Base-by-base conservation (phyloP, 2,797 vertebrate genomes). In the Delichon dasypus region DNA sequence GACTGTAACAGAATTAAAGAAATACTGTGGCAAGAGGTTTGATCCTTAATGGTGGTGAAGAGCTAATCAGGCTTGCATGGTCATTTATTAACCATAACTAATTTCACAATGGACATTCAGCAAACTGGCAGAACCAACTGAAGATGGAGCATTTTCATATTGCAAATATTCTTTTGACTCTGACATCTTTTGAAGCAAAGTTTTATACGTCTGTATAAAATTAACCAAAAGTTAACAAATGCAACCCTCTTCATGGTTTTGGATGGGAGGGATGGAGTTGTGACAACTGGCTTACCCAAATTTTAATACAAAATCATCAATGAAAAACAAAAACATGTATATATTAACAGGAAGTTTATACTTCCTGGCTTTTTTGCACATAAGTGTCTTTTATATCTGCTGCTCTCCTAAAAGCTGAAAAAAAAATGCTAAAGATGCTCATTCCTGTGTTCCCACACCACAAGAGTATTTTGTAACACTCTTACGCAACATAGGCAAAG, bases 241-340 rank as follows among this genome's bases (percentile, higher is more conserved):
- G 16, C 16, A 81, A 42, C 4, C 8, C 27, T 6, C 50, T 73
- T 47, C 12, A 16, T 40, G 10, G 5, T 68, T 45, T 19, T 10
- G 16, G 5, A 62, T 10, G 5, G 11, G 17, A 30, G 3, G 3
- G 3, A 4, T 16, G 27, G 7, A 8, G 6, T 64, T 42, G 17
- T 78, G 6, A 61, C 61, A 93, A n/a, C 2, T 57, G 8, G 10
- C 62, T 90, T 36, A 45, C 6, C 8, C 9, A 84, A 70, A 73
- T 9, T 7, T 7, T 51, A 38, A 55, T 20, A 48, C 6, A 66
- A 76, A 71, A 74, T 27, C 16, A 70, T 18, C 11, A 61, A 48
- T 25, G n/a, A 60, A 27, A 62, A 84, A 81, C 55, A 7, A 84
- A 61, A 76, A 61, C 1, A 45, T 12, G 13, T 30, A 8, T 14